Percentiles rank a stretch among this genome's conserved stretches.
Evolutionary conservation across 1,140 invertebrate species (phyloP).

Genomic region (Bradynema listronoti): DNA sequence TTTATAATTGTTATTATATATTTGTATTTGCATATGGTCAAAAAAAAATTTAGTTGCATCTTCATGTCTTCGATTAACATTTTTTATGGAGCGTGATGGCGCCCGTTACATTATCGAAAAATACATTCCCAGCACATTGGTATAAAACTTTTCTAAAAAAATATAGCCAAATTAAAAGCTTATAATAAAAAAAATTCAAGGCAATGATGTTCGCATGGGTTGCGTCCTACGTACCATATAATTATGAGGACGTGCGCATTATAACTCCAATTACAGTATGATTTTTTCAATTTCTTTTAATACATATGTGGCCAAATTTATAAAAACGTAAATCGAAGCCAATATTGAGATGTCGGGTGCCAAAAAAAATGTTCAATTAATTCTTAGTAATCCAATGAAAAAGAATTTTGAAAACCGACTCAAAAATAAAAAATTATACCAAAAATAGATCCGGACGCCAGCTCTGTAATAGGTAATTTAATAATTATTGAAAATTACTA

Average conservation of each 20-base stretch:
- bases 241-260: constrained; percentile 57
- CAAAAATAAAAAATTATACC: too few relatives aligned
- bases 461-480: constrained; percentile 14
- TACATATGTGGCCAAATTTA: too few relatives aligned
- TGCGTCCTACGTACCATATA: constrained; percentile 46
- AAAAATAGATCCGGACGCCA: too few relatives aligned
- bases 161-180: not conserved
- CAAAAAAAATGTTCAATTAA: too few relatives aligned
- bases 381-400: too few relatives aligned
- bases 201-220: constrained; percentile 54
- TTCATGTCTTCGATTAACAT: constrained; percentile 47
- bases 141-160: constrained; percentile 14
- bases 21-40: not conserved
- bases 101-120: constrained; percentile 55
- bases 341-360: too few relatives aligned
- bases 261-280: constrained; percentile 54
- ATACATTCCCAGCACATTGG: constrained; percentile 50
- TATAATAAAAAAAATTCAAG: not conserved
- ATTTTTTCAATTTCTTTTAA: constrained; percentile 1
- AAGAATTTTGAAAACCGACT: too few relatives aligned
- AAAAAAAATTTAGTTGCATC: constrained; percentile 46
- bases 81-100: constrained; percentile 46
- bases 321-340: too few relatives aligned
- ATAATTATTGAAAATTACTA: constrained; percentile 12
- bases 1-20: not conserved